A percentile compares a stretch with the other conserved stretches of the same genome.
Evolutionary conservation across 1,140 invertebrate genomes (phyloP).

Genomic region (Drosophila lacteicornis): DNA sequence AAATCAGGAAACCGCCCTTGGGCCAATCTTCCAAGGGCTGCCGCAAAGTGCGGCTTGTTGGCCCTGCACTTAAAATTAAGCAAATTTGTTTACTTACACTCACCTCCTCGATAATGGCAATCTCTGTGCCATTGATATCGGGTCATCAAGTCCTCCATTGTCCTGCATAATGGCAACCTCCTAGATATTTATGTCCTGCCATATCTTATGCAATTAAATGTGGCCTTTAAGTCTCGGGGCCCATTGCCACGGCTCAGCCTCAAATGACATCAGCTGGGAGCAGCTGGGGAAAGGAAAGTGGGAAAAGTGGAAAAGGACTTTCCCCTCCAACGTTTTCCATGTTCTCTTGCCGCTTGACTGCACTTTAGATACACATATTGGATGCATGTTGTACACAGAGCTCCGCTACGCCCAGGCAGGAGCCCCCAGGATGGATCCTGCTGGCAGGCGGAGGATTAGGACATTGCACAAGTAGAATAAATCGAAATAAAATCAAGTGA

Average conservation of each 20-base stretch:
- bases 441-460: constrained; percentile 5
- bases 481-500: constrained; percentile 44
- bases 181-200: constrained; percentile 40
- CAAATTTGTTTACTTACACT: constrained; percentile 22
- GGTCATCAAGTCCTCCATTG: constrained; percentile 19
- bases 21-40: not conserved
- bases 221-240: constrained; percentile 30
- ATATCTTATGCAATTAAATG: constrained; percentile 54
- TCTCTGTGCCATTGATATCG: constrained; percentile 22
- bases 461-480: constrained; percentile 31
- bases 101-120: constrained; percentile 3
- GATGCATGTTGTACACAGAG: constrained; percentile 62
- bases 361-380: constrained; percentile 71
- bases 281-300: constrained; percentile 4
- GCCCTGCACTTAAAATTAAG: constrained; percentile 11
- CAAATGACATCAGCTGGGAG: constrained; percentile 42
- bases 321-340: constrained; percentile 32
- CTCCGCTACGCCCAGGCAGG: constrained; percentile 45
- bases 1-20: not conserved
- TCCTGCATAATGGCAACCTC: constrained; percentile 23
- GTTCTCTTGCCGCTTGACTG: constrained; percentile 77
- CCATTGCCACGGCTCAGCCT: constrained; percentile 30
- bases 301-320: constrained; percentile 14
- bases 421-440: constrained; percentile 5
- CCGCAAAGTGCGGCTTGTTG: constrained; percentile 12